Base-by-base conservation (phyloP, 2,888 invertebrate genomes). In the Caenorhabditis panamensis region DNA sequence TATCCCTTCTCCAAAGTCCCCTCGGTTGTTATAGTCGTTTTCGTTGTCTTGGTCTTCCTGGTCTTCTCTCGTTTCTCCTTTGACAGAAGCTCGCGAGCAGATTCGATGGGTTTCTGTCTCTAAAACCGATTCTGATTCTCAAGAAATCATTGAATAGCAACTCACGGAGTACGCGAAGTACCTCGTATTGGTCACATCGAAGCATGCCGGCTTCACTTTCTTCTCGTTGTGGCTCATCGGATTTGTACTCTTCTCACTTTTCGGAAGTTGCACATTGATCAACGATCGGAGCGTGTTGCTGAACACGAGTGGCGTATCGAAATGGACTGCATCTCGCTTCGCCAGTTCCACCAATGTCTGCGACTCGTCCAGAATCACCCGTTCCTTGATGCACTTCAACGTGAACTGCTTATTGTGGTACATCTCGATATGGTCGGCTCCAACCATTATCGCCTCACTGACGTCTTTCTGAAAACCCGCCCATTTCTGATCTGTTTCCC, bases 251-350 rank as follows among this genome's bases (percentile, higher is more conserved):
- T 16, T 16, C 9, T 22, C 31, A 24, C 41, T 41, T 37, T 37
- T 66, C 54, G 5, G 5, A 9, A 16, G 22, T 28, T 47, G 44
- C 18, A 61, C 62, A 47, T 71, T 72, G 24, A 64, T 26, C 16
- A 72, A 22, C n/a, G 63, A 37, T 13, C 72, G n/a, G 11, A 72
- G 20, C 5, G 72, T 72, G 37, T 72, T 72, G 36, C 54, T 41
- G 37, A 63, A 72, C 11, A 72, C 26, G 9, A 63, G 44, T 20
- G 56, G 56, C 9, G 26, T n/a, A 22, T 63, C 47, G 28, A 72
- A 72, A 11, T 72, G 72, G 1, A 13, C 28, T 3, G 49, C 64
- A 47, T 72, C 64, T 2, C 63, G 22, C 24, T 64, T 56, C 37
- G 9, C 16, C 22, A 72, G 49, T 2, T 20, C 54, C 1, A 13